These are phyloP conservation scores for Hyles vespertilio DNA, from an alignment of 1,140 invertebrate species.

Conservation along the genomic window DNA sequence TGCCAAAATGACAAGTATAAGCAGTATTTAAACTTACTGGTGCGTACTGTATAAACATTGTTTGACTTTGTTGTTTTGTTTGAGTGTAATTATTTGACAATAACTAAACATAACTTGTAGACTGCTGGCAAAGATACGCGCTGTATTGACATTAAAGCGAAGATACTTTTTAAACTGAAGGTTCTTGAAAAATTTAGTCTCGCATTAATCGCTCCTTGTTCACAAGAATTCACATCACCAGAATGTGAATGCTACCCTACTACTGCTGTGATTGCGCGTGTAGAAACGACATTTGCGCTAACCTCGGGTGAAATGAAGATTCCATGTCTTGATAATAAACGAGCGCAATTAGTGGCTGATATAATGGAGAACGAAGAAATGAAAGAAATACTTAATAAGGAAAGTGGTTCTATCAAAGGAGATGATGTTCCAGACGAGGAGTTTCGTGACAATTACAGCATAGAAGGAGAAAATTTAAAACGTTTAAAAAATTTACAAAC, in stretches of 20 bases:
- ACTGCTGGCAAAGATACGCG: slow-evolving; percentile 57
- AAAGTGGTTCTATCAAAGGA: slow-evolving; percentile 25
- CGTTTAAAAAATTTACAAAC: slow-evolving; percentile 59
- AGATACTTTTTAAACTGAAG: slow-evolving; percentile 66
- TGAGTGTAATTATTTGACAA: background rate
- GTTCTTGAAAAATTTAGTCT: slow-evolving; percentile 61
- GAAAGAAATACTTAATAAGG: slow-evolving; percentile 58
- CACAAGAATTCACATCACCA: slow-evolving; percentile 28
- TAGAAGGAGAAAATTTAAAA: slow-evolving; percentile 49
- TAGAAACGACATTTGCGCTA: slow-evolving; percentile 43
- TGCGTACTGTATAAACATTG: slow-evolving; percentile 17
- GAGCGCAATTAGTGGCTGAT: slow-evolving; percentile 60
- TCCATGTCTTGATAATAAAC: slow-evolving; percentile 45
- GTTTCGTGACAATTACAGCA: slow-evolving; percentile 33
- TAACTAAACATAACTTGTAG: slow-evolving; percentile 26
- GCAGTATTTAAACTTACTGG: slow-evolving; percentile 56
- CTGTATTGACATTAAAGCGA: slow-evolving; percentile 55
- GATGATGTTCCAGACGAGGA: slow-evolving; percentile 35
- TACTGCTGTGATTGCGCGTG: slow-evolving; percentile 35
- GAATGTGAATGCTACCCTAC: slow-evolving; percentile 53
- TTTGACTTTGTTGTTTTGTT: no score
- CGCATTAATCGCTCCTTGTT: slow-evolving; percentile 59
- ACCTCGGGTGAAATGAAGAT: slow-evolving; percentile 34
- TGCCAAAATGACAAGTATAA: slow-evolving; percentile 62
- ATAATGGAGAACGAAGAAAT: slow-evolving; percentile 65